Conservation (phyloP, 2,113 vertebrate species). For the Cyphomyrus discorhynchus region DNA sequence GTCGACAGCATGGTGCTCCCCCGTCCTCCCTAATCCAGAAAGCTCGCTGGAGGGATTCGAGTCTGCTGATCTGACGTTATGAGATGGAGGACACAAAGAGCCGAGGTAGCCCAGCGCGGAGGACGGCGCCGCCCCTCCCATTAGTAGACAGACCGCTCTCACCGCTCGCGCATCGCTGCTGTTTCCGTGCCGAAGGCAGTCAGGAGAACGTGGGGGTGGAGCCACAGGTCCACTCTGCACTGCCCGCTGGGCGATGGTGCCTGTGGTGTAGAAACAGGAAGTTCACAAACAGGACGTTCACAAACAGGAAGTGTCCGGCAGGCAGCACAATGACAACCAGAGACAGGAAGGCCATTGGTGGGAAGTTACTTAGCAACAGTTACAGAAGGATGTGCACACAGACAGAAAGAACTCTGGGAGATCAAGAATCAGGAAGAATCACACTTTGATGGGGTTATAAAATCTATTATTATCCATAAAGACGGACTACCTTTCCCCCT, state of each 20-base stretch:
- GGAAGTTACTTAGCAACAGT: neutral
- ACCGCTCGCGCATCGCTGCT: conserved; percentile 65
- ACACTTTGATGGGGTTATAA: neutral
- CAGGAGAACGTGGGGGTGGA: conserved; percentile 48
- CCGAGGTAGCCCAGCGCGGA: conserved; percentile 66
- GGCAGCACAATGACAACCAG: neutral
- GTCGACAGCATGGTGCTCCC: conserved; percentile 56
- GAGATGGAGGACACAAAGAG: conserved; percentile 52
- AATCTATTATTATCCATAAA: neutral
- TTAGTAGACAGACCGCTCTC: conserved; percentile 66
- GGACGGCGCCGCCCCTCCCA: conserved; percentile 68
- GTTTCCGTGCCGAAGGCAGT: conserved; percentile 71
- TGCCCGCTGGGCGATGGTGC: conserved; percentile 22
- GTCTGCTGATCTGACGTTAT: conserved; percentile 40
- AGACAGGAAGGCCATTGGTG: neutral
- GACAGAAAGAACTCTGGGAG: neutral
- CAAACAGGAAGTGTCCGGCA: neutral
- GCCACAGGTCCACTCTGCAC: conserved; percentile 39
- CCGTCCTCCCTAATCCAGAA: conserved; percentile 51
- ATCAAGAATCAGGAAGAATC: neutral
- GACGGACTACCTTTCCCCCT: neutral
- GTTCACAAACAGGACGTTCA: neutral
- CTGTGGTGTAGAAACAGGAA: conserved; percentile 22
- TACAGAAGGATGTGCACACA: neutral
- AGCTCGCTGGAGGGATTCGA: conserved; percentile 47